Conservation (phyloP, 2,113 vertebrate species). For the Sterrhoptilus dennistouni region DNA sequence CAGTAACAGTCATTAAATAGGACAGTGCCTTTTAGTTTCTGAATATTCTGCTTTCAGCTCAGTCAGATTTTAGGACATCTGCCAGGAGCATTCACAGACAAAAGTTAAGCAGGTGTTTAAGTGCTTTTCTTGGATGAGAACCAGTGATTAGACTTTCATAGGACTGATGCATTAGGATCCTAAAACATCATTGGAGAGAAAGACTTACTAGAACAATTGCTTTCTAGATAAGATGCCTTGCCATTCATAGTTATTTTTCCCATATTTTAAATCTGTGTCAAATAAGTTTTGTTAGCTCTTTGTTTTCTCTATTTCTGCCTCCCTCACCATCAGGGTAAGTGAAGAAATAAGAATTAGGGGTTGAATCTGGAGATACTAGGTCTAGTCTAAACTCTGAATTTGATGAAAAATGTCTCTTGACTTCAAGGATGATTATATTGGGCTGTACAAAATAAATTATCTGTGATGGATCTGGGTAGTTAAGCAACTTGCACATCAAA, state of each 20-base stretch:
- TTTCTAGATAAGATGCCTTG: neutral
- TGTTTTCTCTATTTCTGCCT: neutral
- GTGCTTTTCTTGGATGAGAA: neutral
- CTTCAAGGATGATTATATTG: neutral
- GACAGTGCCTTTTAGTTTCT: neutral
- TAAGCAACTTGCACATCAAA: neutral
- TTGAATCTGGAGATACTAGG: neutral
- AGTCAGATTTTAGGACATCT: neutral
- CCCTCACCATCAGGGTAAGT: neutral
- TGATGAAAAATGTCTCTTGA: neutral
- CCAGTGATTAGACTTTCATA: neutral
- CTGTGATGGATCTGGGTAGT: neutral
- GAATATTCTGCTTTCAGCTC: neutral
- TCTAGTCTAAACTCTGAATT: neutral
- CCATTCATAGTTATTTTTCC: neutral
- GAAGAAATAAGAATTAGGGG: neutral
- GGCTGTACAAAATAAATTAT: neutral
- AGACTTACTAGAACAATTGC: neutral
- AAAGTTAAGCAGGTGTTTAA: neutral
- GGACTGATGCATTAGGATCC: neutral
- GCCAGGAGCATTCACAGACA: neutral
- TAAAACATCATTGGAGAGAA: neutral
- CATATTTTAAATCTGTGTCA: neutral
- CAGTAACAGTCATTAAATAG: neutral
- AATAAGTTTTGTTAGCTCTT: neutral